Evolutionary conservation across 2,888 invertebrate species (phyloP).

Genomic region (Cerastis leucographa): DNA sequence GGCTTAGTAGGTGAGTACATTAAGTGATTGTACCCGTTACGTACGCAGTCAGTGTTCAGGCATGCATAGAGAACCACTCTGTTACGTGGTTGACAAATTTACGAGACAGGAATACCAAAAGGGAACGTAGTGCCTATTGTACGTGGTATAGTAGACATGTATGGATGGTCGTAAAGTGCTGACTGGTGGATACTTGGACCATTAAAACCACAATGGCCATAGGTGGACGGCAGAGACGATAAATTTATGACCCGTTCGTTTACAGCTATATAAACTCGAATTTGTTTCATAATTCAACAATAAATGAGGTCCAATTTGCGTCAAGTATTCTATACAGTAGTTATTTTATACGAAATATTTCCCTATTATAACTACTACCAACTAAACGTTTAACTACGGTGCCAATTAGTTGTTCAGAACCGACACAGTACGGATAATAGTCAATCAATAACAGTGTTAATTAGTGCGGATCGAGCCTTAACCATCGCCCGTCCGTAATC

Average conservation of each 20-base stretch:
- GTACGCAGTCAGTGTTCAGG: constrained; percentile 45
- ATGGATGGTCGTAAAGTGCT: constrained; percentile 20
- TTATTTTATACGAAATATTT: background rate
- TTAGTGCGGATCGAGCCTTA: constrained; percentile 29
- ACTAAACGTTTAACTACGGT: constrained; percentile 1
- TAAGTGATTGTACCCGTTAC: constrained; percentile 60
- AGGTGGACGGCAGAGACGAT: background rate
- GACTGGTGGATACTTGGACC: constrained; percentile 10
- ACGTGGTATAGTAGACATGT: constrained; percentile 12
- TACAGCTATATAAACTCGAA: background rate
- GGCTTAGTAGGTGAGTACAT: constrained; percentile 54
- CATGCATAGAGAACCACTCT: constrained; percentile 54
- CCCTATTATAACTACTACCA: background rate
- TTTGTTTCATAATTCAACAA: background rate
- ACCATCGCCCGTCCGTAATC: constrained; percentile 34
- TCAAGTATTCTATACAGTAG: background rate
- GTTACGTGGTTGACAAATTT: constrained; percentile 57
- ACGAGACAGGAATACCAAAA: constrained; percentile 64
- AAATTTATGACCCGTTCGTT: background rate
- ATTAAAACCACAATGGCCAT: constrained; percentile 23
- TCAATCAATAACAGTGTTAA: constrained; percentile 48
- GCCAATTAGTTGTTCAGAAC: constrained; percentile 11
- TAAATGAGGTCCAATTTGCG: background rate
- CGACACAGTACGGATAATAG: constrained; percentile 32
- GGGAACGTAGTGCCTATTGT: constrained; percentile 27